Evolutionary conservation across 2,888 invertebrate genomes (phyloP).

Genomic region (Tromatobia lineatoria): DNA sequence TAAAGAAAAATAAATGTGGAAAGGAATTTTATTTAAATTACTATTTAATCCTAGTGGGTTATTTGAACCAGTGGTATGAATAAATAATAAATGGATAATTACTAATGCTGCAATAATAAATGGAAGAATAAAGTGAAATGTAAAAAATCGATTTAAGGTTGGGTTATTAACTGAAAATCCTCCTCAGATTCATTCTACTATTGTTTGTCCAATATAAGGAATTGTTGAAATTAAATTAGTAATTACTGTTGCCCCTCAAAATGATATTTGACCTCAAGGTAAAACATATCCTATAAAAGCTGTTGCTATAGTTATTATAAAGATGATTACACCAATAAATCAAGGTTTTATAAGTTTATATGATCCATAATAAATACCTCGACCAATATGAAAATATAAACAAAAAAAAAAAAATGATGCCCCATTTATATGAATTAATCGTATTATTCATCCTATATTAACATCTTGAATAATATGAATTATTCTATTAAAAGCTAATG

Average conservation of each 20-base stretch:
- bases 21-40: constrained; percentile 90
- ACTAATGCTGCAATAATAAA: constrained; percentile 89
- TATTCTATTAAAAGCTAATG: constrained; percentile 89
- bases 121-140: constrained; percentile 91
- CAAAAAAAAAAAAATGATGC: constrained; percentile 91
- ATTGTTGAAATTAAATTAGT: constrained; percentile 91
- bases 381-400: constrained; percentile 90
- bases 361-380: constrained; percentile 87
- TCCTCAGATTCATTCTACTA: constrained; percentile 92
- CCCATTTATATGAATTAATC: constrained; percentile 90
- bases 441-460: constrained; percentile 90
- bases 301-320: constrained; percentile 90
- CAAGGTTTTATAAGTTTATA: constrained; percentile 90
- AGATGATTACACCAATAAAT: constrained; percentile 89
- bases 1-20: constrained; percentile 89
- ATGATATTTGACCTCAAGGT: constrained; percentile 94
- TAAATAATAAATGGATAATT: constrained; percentile 89
- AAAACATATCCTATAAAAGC: constrained; percentile 93
- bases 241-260: constrained; percentile 93
- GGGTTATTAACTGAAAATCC: constrained; percentile 92
- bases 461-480: constrained; percentile 91
- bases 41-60: constrained; percentile 89
- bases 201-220: constrained; percentile 88
- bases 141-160: constrained; percentile 92
- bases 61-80: constrained; percentile 90